These are phyloP conservation scores for Pocillopora meandrina DNA, from an alignment of 92 coral and sea anemone genomes.

Conservation along the genomic window DNA sequence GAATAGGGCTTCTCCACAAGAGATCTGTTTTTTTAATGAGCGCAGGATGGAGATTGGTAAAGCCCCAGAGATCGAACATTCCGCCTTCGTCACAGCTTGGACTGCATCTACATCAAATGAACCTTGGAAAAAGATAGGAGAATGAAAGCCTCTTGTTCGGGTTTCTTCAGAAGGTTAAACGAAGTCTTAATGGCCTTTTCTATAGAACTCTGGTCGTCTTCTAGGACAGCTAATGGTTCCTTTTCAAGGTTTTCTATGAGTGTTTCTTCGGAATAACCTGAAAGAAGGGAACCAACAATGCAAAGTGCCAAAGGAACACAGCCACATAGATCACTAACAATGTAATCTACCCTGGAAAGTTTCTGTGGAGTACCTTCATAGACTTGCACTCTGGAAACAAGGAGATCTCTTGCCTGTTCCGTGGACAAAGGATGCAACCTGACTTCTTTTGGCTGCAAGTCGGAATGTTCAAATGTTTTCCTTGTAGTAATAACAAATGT, in stretches of 20 bases:
- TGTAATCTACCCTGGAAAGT: background rate
- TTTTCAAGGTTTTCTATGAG: background rate
- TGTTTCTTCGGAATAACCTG: constrained; percentile 11
- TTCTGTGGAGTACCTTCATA: background rate
- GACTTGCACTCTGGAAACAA: background rate
- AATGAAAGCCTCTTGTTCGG: too few species aligned
- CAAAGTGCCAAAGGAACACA: constrained; percentile 49
- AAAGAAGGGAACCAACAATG: constrained; percentile 28
- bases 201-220: too few species aligned
- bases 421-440: background rate
- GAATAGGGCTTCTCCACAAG: too few species aligned
- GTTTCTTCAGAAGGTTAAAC: too few species aligned
- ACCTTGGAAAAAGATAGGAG: too few species aligned
- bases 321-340: constrained; percentile 36
- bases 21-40: too few species aligned
- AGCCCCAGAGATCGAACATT: too few species aligned
- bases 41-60: too few species aligned
- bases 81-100: too few species aligned
- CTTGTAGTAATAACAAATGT: constrained; percentile 5
- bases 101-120: too few species aligned
- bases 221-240: constrained; percentile 8
- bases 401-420: background rate
- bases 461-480: background rate
- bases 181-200: too few species aligned
- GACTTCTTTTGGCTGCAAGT: background rate